Conservation (phyloP, 2,888 invertebrate genomes). For the Acronicta aceris region DNA sequence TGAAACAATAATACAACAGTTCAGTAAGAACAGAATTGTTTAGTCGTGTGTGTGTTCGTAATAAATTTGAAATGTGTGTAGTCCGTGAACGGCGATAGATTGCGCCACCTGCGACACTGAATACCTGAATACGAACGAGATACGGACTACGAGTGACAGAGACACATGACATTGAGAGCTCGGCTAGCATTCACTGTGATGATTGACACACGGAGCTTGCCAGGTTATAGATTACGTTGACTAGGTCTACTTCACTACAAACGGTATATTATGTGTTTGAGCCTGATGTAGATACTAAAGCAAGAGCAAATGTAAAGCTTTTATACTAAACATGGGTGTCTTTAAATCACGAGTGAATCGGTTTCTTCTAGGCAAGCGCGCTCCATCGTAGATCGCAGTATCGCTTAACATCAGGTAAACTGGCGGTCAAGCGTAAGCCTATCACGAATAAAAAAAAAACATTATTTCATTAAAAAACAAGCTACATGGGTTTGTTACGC, state of each 20-base stretch:
- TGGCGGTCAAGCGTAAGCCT: no score
- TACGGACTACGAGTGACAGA: conserved; percentile 9
- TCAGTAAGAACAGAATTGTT: conserved; percentile 37
- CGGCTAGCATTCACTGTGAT: conserved; percentile 14
- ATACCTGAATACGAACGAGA: no score
- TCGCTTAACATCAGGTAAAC: no score
- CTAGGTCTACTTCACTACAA: not conserved
- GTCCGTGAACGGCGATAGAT: conserved; percentile 27
- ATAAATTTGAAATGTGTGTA: conserved; percentile 40
- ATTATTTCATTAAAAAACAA: no score
- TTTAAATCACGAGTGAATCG: no score
- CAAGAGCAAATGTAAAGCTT: no score
- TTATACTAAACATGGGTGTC: no score
- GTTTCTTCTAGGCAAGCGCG: no score
- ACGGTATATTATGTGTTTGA: no score
- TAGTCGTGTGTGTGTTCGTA: conserved; percentile 19
- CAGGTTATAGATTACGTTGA: conserved; percentile 8
- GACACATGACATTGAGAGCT: conserved; percentile 16
- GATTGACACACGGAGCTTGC: conserved; percentile 21
- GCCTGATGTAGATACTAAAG: not conserved
- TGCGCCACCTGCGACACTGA: conserved; percentile 26
- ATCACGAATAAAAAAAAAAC: no score
- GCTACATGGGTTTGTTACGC: no score
- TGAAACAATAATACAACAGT: conserved; percentile 49
- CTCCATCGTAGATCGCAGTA: no score